Conservation (phyloP, 2,888 invertebrate species). For the Amiota mariae region DNA sequence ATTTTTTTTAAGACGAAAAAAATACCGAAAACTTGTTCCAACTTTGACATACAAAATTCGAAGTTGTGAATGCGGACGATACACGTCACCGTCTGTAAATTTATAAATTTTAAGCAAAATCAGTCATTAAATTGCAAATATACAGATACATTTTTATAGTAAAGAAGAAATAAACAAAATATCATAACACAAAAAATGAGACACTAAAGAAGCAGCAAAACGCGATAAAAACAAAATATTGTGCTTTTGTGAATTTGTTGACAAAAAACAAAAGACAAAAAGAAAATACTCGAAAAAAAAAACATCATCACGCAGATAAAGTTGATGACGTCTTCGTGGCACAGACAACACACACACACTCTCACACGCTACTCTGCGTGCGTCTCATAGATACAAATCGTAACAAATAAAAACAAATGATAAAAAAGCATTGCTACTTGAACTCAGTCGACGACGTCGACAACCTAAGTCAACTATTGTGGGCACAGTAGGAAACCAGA, state of each 20-base stretch:
- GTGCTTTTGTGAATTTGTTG: constrained; percentile 37
- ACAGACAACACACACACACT: not conserved
- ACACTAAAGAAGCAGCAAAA: constrained; percentile 7
- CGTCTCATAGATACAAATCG: constrained; percentile 17
- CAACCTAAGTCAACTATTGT: constrained; percentile 4
- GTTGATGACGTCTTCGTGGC: constrained; percentile 8
- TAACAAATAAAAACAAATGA: constrained; percentile 16
- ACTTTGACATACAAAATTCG: not conserved
- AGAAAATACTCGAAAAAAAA: constrained; percentile 12
- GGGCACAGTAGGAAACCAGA: constrained; percentile 12
- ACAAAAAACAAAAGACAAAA: constrained; percentile 24
- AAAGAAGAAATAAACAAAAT: not conserved
- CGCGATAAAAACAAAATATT: constrained; percentile 21
- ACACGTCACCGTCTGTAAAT: no score
- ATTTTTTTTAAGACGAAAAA: not conserved
- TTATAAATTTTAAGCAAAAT: no score
- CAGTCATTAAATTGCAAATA: not conserved
- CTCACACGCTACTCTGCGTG: no score
- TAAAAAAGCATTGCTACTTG: constrained; percentile 1
- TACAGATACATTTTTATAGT: constrained; percentile 3
- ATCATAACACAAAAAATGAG: not conserved
- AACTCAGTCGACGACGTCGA: constrained; percentile 18
- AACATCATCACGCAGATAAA: not conserved
- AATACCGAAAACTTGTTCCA: not conserved
- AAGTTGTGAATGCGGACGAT: no score